Percentiles rank a stretch among this genome's conserved stretches.
Evolutionary conservation across 2,797 vertebrate species (phyloP).

Genomic region (Eptatretus atami): DNA sequence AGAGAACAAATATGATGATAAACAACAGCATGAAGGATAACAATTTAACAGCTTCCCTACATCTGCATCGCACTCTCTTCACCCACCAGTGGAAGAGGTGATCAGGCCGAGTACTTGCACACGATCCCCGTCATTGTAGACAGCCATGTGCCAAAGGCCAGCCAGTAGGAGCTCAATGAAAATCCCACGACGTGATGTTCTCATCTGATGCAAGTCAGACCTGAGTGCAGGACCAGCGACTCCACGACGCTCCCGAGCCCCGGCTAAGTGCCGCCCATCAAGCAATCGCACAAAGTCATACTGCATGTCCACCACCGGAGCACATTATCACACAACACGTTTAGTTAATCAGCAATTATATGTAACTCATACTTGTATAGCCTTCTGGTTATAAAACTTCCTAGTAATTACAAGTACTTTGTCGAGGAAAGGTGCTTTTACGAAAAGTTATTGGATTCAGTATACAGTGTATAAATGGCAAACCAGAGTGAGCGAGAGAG

Average conservation of each 20-base stretch:
- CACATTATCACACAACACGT: too few species aligned
- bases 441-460: too few species aligned
- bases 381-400: too few species aligned
- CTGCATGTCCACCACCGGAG: neutral
- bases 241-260: conserved; percentile 25
- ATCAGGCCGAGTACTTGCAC: neutral
- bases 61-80: neutral
- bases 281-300: neutral
- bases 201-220: too few species aligned
- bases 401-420: too few species aligned
- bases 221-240: conserved; percentile 9
- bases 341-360: too few species aligned
- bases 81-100: neutral
- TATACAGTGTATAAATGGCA: too few species aligned
- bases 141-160: neutral
- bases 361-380: too few species aligned
- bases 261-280: neutral
- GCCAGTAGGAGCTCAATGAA: conserved; percentile 1
- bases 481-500: too few species aligned
- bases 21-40: too few species aligned
- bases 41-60: too few species aligned
- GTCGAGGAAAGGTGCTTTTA: too few species aligned
- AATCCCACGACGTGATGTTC: neutral
- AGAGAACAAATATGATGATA: neutral
- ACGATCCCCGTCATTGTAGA: neutral